Evolutionary conservation across 2,797 vertebrate species (phyloP).

Genomic region (Platalea minor): DNA sequence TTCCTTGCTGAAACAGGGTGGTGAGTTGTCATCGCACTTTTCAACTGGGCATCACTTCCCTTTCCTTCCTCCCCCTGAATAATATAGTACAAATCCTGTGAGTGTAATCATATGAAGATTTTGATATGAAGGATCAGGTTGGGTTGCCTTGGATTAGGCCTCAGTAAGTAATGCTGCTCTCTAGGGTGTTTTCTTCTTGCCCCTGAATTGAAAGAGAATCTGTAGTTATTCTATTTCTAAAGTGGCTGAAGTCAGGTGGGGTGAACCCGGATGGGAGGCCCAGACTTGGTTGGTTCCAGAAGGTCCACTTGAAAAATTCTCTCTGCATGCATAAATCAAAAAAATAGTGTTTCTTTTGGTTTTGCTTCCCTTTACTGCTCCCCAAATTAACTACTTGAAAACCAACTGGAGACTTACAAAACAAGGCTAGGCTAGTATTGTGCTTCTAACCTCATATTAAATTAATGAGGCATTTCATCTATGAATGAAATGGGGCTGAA

Average conservation of each 20-base stretch:
- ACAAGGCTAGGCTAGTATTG: background rate
- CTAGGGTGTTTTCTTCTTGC: background rate
- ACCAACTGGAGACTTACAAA: background rate
- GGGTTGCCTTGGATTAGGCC: background rate
- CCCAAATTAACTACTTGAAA: background rate
- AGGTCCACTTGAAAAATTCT: background rate
- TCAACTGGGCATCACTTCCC: background rate
- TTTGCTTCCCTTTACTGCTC: background rate
- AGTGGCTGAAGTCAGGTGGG: background rate
- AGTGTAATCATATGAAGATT: background rate
- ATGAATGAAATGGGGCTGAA: background rate
- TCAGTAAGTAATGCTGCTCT: background rate
- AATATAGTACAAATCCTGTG: background rate
- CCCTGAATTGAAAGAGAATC: background rate
- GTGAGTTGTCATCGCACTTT: background rate
- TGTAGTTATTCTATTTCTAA: background rate
- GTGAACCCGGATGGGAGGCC: background rate
- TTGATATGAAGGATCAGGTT: background rate
- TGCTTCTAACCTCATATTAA: background rate
- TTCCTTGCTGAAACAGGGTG: background rate
- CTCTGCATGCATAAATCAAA: background rate
- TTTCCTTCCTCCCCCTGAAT: background rate
- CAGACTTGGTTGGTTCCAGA: background rate
- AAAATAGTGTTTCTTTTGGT: background rate
- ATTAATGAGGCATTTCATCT: background rate